Evolutionary conservation across 1,140 invertebrate genomes (phyloP).

Genomic region (Drosophila paulistorum): DNA sequence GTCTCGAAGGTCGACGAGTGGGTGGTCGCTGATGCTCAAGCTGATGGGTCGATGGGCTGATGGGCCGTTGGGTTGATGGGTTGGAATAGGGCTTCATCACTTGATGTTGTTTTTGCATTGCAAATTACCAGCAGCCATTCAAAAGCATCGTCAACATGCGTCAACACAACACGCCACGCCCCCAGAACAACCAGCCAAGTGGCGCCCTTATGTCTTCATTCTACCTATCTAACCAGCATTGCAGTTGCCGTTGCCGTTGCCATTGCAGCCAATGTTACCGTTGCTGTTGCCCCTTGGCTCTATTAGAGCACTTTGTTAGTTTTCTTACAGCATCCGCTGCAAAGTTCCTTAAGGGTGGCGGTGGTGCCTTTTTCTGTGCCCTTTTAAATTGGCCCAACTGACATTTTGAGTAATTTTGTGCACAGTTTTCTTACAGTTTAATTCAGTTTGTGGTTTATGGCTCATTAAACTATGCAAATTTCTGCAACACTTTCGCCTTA

Average conservation of each 20-base stretch:
- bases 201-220: constrained; percentile 17
- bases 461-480: constrained; percentile 60
- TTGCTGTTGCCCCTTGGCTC: constrained; percentile 52
- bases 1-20: constrained; percentile 11
- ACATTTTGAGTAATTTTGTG: constrained; percentile 61
- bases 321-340: constrained; percentile 47
- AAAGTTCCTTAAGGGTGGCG: background rate
- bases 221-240: constrained; percentile 2
- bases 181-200: constrained; percentile 20
- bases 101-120: constrained; percentile 69
- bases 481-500: constrained; percentile 11
- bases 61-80: background rate
- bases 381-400: constrained; percentile 51
- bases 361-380: constrained; percentile 6
- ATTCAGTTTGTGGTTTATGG: constrained; percentile 41
- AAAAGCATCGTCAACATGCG: constrained; percentile 61
- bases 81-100: constrained; percentile 18
- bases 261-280: background rate
- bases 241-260: background rate
- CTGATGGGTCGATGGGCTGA: no score
- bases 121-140: constrained; percentile 61
- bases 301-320: constrained; percentile 72
- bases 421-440: constrained; percentile 40
- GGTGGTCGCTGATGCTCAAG: no score
- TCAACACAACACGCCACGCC: constrained; percentile 51